Base-by-base conservation (phyloP, 2,888 invertebrate genomes). In the Tryphoninae sp. region DNA sequence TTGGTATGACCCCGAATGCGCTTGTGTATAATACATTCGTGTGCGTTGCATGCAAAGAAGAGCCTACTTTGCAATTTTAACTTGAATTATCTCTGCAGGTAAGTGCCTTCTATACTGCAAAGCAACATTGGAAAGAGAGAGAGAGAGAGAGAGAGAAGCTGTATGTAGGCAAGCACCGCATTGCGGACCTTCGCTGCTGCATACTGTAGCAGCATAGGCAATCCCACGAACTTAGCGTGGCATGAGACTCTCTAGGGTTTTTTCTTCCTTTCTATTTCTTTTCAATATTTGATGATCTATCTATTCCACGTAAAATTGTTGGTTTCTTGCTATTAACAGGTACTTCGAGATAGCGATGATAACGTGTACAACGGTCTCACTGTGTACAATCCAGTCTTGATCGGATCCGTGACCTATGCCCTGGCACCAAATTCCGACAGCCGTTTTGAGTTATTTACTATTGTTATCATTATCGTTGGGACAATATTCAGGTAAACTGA, bases 321-420 rank as follows among this genome's bases (percentile, higher is more conserved):
- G 33, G 6, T 22, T 53, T 65, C 2, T 33, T 67, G 55, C 16
- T 9, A 62, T 69, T 2, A n/a, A 13, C 82, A 90, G 90, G 40
- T 88, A 49, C 84, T 89, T 45, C 86, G 85, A 73, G 90, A 90
- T 65, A 84, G 86, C 0, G 69, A 82, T 9, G 81, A 86, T 19
- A 84, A 85, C 42, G 80, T 91, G 6, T 87, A 86, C 13, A 90
- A 89, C 73, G 91, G 91, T 72, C 78, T 90, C 65, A 89, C 90
- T n/a, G 89, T 89, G 62, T 91, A 85, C 83, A 92, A 91, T 86
- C 92, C 89, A 61, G 80, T 89, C 55, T 87, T 90, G 75, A 88
- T 89, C 40, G 91, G 91, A 2, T 85, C 86, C 0, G 84, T 90
- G 33, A 90, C 91, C 4, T 89, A 88, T 73, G 69, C 72, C 6